Base-by-base conservation (phyloP, 2,797 vertebrate genomes). In the Crypturellus tataupa region DNA sequence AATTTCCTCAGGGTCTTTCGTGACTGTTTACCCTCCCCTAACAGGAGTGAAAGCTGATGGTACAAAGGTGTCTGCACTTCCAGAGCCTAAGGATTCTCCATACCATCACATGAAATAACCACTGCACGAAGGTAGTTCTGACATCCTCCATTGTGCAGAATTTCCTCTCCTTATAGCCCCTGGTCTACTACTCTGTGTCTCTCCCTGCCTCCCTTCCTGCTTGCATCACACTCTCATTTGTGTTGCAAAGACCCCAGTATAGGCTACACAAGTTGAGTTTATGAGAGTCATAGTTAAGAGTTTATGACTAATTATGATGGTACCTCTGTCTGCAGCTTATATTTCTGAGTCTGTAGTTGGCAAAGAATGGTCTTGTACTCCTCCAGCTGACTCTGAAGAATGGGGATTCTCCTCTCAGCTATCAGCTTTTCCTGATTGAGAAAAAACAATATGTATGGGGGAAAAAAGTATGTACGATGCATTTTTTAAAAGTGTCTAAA, bases 241-340 rank as follows among this genome's bases (percentile, higher is more conserved):
- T 67, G 6, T 64, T 77, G 75, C 59, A 42, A 59, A 44, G 24
- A 58, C 29, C 14, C 17, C 20, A 1, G 44, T 63, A 62, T 77
- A 88, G 8, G 64, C 21, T 14, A 5, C 31, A n/a, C 37, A 46
- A 42, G 18, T 35, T 56, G 58, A 42, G 23, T 3, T 80, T 12
- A 55, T 21, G 24, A 85, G 37, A 23, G 39, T 12, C 29, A 8
- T 5, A 19, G 11, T 7, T 7, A 72, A 72, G 15, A 68, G 33
- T 73, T 70, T 69, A 31, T 2, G 5, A 37, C 17, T 59, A 60
- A 37, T 40, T 37, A 44, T 16, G 42, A 16, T 39, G 56, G 2
- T 97, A 99, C 99, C 98, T 99, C 99, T 29, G 98, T 97, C 88
- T 98, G 98, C 33, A 99, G 98, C 58, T 98, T 98, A 6, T 98